These are phyloP conservation scores for Bhutanitis thaidina DNA, from an alignment of 2,888 invertebrate species.

Conservation along the genomic window DNA sequence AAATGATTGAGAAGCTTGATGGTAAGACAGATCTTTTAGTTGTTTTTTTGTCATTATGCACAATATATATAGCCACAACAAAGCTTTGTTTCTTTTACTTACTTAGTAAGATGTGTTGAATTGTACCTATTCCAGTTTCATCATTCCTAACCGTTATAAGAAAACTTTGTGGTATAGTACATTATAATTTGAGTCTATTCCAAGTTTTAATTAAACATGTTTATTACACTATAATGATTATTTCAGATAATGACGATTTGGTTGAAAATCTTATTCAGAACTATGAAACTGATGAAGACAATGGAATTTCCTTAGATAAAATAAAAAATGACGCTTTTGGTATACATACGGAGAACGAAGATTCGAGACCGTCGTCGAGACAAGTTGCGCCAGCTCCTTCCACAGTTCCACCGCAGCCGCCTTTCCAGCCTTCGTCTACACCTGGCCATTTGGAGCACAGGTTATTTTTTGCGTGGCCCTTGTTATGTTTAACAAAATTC, in stretches of 20 bases:
- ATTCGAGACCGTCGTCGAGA: slow-evolving; percentile 48
- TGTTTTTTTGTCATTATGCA: too few relatives aligned
- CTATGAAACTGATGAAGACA: slow-evolving; percentile 85
- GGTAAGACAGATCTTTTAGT: slow-evolving; percentile 35
- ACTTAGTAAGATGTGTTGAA: too few relatives aligned
- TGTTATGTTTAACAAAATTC: too few relatives aligned
- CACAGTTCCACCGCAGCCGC: slow-evolving; percentile 83
- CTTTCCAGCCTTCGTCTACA: slow-evolving; percentile 95
- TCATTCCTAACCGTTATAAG: too few relatives aligned
- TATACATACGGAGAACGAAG: slow-evolving; percentile 34
- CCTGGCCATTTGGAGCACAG: slow-evolving; percentile 90
- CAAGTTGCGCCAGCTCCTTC: slow-evolving; percentile 47
- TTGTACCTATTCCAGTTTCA: too few relatives aligned
- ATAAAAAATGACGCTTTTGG: slow-evolving; percentile 84
- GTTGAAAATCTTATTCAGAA: slow-evolving; percentile 59
- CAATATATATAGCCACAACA: too few relatives aligned
- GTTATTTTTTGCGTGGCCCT: too few relatives aligned
- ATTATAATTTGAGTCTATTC: too few relatives aligned
- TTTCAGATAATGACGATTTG: slow-evolving; percentile 53
- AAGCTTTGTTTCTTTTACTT: too few relatives aligned
- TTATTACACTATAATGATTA: neutral
- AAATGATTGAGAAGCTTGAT: slow-evolving; percentile 61
- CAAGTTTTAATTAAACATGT: too few relatives aligned
- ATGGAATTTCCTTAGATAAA: slow-evolving; percentile 86
- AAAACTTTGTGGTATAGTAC: too few relatives aligned